Conservation (phyloP, 2,113 vertebrate genomes). For the Anthoscopus minutus region DNA sequence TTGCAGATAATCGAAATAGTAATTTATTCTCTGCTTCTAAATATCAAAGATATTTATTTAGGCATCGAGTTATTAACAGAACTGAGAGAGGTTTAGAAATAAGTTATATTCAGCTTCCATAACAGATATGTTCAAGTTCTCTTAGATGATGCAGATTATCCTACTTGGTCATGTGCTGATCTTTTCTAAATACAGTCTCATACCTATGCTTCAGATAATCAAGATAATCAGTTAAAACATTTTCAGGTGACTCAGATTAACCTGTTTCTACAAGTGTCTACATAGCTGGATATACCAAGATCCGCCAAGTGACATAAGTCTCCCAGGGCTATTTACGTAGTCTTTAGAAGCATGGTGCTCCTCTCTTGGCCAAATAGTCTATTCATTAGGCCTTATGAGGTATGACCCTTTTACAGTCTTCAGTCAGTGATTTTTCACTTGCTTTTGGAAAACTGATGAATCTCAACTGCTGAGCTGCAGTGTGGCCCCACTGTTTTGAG, state of each 20-base stretch:
- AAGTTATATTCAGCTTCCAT: neutral
- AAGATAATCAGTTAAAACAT: neutral
- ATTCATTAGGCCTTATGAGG: neutral
- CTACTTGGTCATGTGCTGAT: rapidly evolving
- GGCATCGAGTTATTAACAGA: neutral
- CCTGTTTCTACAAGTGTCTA: neutral
- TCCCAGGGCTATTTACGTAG: neutral
- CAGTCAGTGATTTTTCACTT: neutral
- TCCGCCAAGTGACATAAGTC: neutral
- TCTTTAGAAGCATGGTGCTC: neutral
- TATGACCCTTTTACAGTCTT: neutral
- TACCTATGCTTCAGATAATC: neutral
- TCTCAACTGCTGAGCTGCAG: neutral
- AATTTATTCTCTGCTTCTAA: neutral
- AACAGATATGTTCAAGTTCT: neutral
- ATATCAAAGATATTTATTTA: neutral
- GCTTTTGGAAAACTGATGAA: neutral
- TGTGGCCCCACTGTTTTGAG: neutral
- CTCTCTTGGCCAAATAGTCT: neutral
- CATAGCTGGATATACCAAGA: neutral
- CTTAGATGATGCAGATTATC: neutral
- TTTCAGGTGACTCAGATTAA: neutral
- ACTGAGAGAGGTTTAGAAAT: neutral
- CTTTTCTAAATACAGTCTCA: neutral
- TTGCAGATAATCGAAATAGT: neutral